Percentiles rank a stretch among this genome's conserved stretches.
Conservation (phyloP, 1,140 invertebrate species). For the Megalonaias nervosa region DNA sequence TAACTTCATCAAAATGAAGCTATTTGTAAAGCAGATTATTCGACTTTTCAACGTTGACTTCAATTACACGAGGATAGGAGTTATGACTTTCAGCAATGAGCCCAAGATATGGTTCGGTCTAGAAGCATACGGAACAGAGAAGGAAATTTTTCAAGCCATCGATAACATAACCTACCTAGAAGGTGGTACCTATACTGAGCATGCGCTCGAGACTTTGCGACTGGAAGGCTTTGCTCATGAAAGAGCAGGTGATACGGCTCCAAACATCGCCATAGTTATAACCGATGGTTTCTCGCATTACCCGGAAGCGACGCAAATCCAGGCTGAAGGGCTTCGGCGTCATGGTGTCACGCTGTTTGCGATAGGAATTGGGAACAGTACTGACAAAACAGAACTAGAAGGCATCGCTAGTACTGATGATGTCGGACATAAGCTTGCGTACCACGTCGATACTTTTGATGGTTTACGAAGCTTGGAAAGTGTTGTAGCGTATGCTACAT, state of each 20-base stretch:
- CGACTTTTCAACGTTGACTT: constrained; percentile 47
- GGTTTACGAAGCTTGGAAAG: constrained; percentile 10
- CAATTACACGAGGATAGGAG: constrained; percentile 12
- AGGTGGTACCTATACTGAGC: constrained; percentile 49
- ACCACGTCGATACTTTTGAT: constrained; percentile 17
- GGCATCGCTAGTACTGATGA: constrained; percentile 14
- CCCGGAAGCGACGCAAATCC: constrained; percentile 15
- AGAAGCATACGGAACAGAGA: constrained; percentile 42
- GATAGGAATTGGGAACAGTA: constrained; percentile 40
- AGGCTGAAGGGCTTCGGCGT: constrained; percentile 11
- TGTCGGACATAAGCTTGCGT: neutral
- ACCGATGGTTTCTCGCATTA: constrained; percentile 38
- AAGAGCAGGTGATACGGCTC: constrained; percentile 52
- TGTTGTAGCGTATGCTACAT: constrained; percentile 24
- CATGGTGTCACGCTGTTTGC: constrained; percentile 16
- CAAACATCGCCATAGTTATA: constrained; percentile 36
- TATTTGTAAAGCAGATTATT: constrained; percentile 39
- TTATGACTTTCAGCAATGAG: constrained; percentile 29
- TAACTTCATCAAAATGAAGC: constrained; percentile 26
- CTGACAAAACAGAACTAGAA: constrained; percentile 19
- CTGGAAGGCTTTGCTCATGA: constrained; percentile 27
- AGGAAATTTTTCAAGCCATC: constrained; percentile 40
- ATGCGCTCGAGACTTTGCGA: constrained; percentile 21
- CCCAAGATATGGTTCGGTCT: constrained; percentile 52
- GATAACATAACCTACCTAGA: constrained; percentile 32